A percentile compares a stretch with the other conserved stretches of the same genome.
Evolutionary conservation across 2,888 invertebrate genomes (phyloP).

Genomic region (Parasteatoda lunata): DNA sequence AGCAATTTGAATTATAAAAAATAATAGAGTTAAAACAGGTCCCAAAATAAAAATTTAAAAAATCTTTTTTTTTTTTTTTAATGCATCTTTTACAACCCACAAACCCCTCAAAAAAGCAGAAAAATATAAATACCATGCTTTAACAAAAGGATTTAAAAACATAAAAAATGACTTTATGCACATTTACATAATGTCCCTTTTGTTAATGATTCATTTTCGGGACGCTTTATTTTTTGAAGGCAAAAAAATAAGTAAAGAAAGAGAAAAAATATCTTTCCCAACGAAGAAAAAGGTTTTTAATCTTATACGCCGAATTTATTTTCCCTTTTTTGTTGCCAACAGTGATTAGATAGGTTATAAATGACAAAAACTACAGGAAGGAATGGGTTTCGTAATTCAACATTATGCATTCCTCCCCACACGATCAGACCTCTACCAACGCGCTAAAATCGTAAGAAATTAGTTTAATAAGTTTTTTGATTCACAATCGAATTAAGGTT

Average conservation of each 20-base stretch:
- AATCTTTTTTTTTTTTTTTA: too few species aligned
- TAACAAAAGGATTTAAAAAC: slow-evolving; percentile 11
- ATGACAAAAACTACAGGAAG: slow-evolving; percentile 24
- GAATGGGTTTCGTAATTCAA: slow-evolving; percentile 30
- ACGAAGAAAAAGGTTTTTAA: slow-evolving; percentile 28
- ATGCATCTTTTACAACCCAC: too few species aligned
- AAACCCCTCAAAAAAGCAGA: not conserved
- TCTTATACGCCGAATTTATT: slow-evolving; percentile 18
- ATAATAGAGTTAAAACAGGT: too few species aligned
- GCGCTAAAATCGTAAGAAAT: slow-evolving; percentile 26
- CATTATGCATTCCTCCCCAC: not conserved
- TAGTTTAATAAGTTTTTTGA: slow-evolving; percentile 36
- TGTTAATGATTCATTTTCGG: slow-evolving; percentile 45
- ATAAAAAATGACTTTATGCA: slow-evolving; percentile 37
- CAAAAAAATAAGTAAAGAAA: not conserved
- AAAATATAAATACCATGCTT: slow-evolving; percentile 36
- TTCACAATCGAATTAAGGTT: slow-evolving; percentile 29
- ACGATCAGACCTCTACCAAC: not conserved
- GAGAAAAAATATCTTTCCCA: not conserved
- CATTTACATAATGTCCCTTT: slow-evolving; percentile 51
- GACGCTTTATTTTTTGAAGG: not conserved
- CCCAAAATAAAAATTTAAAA: too few species aligned
- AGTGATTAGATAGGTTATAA: slow-evolving; percentile 14
- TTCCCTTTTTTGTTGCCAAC: not conserved
- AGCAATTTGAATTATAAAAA: too few species aligned